A percentile compares a stretch with the other conserved stretches of the same genome.
phyloP scores from a whole-genome alignment of 2,888 invertebrate species.

The Stegana nigrithorax region DNA sequence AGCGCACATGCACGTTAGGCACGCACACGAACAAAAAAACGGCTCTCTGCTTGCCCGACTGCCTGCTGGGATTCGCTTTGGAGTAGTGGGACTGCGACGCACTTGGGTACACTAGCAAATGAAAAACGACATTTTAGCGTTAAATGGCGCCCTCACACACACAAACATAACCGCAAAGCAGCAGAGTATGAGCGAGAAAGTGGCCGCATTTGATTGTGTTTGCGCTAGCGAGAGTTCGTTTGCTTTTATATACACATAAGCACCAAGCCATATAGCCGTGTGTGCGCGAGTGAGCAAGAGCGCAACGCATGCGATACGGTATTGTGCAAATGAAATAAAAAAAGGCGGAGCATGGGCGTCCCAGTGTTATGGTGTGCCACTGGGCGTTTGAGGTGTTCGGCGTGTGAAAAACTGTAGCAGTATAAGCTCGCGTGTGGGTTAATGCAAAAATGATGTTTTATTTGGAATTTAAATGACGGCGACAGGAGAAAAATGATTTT shows the following conservation, averaged over 20 bases:
- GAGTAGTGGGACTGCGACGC: conserved; percentile 8
- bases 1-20: not conserved
- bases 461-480: no score
- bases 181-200: not conserved
- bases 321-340: not conserved
- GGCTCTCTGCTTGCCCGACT: not conserved
- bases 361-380: conserved; percentile 35
- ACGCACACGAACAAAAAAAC: conserved; percentile 17
- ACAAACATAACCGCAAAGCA: conserved; percentile 25
- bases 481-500: not conserved
- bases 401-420: not conserved
- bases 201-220: conserved; percentile 1
- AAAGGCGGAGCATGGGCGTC: conserved; percentile 63
- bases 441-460: not conserved
- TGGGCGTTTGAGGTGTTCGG: conserved; percentile 30
- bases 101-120: conserved; percentile 16
- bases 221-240: conserved; percentile 13
- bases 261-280: conserved; percentile 28
- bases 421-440: not conserved
- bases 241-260: conserved; percentile 28
- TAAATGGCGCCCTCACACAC: conserved; percentile 60
- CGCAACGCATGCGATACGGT: conserved; percentile 27
- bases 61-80: conserved; percentile 7
- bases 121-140: conserved; percentile 33
- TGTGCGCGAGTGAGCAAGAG: conserved; percentile 21